phyloP scores from a whole-genome alignment of 2,113 vertebrate genomes.

The Danionella cerebrum region DNA sequence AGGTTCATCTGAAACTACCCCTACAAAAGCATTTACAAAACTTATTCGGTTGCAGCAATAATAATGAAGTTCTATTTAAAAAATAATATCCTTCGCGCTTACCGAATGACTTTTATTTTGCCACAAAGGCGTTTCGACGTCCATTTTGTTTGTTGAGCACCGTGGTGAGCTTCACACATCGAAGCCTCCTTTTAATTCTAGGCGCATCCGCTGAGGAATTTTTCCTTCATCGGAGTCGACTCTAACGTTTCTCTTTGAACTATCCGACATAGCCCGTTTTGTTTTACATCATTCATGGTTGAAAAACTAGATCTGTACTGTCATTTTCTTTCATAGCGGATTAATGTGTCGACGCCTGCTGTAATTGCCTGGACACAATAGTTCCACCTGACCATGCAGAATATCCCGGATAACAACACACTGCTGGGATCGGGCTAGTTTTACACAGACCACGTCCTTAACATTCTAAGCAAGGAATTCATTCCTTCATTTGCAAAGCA shows the following conservation, averaged over 20 bases:
- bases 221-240: not conserved
- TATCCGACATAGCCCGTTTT: not conserved
- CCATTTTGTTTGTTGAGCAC: constrained; percentile 5
- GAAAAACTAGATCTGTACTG: not conserved
- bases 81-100: not conserved
- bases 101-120: not conserved
- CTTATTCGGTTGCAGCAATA: too few species aligned
- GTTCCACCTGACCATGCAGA: constrained; percentile 17
- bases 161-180: constrained; percentile 26
- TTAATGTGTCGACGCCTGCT: not conserved
- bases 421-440: not conserved
- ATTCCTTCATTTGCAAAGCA: not conserved
- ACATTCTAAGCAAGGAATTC: not conserved
- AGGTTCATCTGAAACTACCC: too few species aligned
- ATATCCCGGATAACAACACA: not conserved
- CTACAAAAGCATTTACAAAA: too few species aligned
- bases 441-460: not conserved
- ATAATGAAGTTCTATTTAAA: too few species aligned
- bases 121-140: not conserved
- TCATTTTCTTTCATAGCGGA: not conserved
- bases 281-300: not conserved
- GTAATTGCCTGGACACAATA: not conserved
- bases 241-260: not conserved
- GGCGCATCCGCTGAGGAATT: constrained; percentile 15
- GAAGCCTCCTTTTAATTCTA: constrained; percentile 30